Evolutionary conservation across 64 coral and sea anemone species (phyloP).

Genomic region (Stichodactyla helianthus): DNA sequence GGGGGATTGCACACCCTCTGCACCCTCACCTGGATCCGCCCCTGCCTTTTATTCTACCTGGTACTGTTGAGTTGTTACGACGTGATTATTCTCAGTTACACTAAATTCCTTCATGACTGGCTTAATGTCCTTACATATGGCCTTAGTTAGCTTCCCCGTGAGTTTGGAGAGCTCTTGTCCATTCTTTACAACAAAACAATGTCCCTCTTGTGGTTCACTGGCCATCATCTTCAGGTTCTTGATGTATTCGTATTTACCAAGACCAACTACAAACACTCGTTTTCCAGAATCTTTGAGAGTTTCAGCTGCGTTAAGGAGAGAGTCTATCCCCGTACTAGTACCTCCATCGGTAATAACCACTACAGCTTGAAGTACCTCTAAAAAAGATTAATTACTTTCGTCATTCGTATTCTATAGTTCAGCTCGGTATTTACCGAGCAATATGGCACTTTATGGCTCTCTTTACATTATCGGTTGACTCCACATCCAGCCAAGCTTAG

Average conservation of each 20-base stretch:
- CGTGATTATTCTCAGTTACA: conserved; percentile 5
- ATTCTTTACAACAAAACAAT: conserved; percentile 1
- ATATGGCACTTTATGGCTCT: too few relatives aligned
- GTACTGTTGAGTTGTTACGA: conserved; percentile 3
- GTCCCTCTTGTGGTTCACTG: conserved; percentile 2
- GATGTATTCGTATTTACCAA: conserved; percentile 13
- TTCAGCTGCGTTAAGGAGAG: neutral
- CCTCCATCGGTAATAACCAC: conserved; percentile 11
- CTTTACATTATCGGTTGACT: too few relatives aligned
- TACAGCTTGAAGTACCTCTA: conserved; percentile 5
- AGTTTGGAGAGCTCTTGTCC: neutral
- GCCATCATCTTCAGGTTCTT: conserved; percentile 9
- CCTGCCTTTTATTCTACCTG: neutral
- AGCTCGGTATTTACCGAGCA: too few relatives aligned
- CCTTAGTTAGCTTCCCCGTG: neutral
- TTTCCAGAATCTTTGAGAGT: conserved; percentile 9
- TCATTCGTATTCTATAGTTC: neutral
- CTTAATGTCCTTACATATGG: conserved; percentile 23
- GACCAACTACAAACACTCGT: conserved; percentile 23
- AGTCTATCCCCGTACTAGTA: neutral
- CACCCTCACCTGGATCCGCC: neutral
- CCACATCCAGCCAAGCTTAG: too few relatives aligned
- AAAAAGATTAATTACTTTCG: neutral
- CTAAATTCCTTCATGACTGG: conserved; percentile 8
- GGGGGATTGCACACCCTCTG: too few relatives aligned